Evolutionary conservation across 1,140 invertebrate genomes (phyloP), one percentile per base, ranked within the genome.

Genomic region (Fopius arisanus): DNA sequence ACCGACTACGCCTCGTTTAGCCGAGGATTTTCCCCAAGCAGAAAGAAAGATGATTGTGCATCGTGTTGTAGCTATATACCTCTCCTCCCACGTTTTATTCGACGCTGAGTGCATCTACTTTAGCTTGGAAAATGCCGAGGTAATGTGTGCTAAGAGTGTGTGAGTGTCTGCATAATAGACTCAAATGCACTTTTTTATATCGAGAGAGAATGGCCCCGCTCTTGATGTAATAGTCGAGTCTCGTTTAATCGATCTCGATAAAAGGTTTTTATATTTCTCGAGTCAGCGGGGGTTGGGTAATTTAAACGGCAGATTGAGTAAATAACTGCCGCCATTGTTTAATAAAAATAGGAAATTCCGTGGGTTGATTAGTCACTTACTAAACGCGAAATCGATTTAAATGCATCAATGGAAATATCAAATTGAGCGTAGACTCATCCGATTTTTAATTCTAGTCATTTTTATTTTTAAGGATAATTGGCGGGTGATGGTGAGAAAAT

Each of bases 1-100:
- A 71, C 43, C 63, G 16, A 54, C 31, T 63, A 65, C 69, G 69
- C 63, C 51, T 72, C 48, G 74, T 72, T 72, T 16, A 75, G n/a
- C 48, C 28, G 29, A 28, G 62, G 65, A 59, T 33, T 43, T 40
- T 67, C 9, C 16, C 4, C 12, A 29, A 3, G 14, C 14, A n/a
- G 7, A 48, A 19, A 66, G 63, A 62, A 62, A 66, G 28, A 66
- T 33, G 16, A 16, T 41, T 67, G 19, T 67, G 37, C 37, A 23
- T 26, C 40, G 37, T 41, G 33, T 21, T 3, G 7, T 41, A 16
- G 14, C 3, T 31, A 29, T 31, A 0, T 41, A 19, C 23, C 12
- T 26, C 40, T 9, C 40, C 23, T 2, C 4, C 33, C 40, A 67
- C 23, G 1, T 16, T 37, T 48, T 12, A 33, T 67, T 59, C 54